Evolutionary conservation across 2,888 invertebrate genomes (phyloP), one percentile per base, ranked within the genome.

Genomic region (Eupithecia subfuscata): DNA sequence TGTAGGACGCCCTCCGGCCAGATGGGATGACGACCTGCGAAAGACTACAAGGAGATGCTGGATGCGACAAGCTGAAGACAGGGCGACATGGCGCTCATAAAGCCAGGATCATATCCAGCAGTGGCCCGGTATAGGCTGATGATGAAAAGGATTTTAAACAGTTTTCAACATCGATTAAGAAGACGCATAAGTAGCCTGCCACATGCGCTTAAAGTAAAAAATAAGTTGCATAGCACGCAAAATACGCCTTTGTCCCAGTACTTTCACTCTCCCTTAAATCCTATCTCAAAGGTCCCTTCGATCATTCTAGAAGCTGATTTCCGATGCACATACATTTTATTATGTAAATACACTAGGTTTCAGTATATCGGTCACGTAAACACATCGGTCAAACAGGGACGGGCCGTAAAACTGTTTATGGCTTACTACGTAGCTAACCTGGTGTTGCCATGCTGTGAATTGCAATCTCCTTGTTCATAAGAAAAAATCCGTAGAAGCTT

Each of bases 331-430:
- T 65, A 75, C 79, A 69, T 69, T 71, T 56, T 52, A 45, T 72
- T 60, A 79, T 77, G 76, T 73, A 75, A 81, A 82, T 81, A 81
- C 77, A 75, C 71, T 78, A 22, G 40, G 75, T 73, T 72, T 64
- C 45, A 68, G 75, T 75, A 81, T 82, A 82, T 82, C 72, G 81
- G 82, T 82, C 84, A 84, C 83, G 82, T 83, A 80, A 80, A 78
- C 70, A 78, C 76, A 70, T 76, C 79, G 82, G 84, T 81, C 83
- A 82, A 83, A 82, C 81, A 84, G 84, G 84, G 84, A 80, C 79
- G 79, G 81, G 81, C 83, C 86, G 85, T 87, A 86, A 87, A 88
- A 78, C 78, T 83, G 85, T 88, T 89, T 88, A 88, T 78, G 71
- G 82, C 79, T 81, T 84, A 68, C 68, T 68, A 45, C 43, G 68